These are phyloP conservation scores for Monopis laevigella DNA, from an alignment of 2,888 invertebrate genomes.

Conservation along the genomic window DNA sequence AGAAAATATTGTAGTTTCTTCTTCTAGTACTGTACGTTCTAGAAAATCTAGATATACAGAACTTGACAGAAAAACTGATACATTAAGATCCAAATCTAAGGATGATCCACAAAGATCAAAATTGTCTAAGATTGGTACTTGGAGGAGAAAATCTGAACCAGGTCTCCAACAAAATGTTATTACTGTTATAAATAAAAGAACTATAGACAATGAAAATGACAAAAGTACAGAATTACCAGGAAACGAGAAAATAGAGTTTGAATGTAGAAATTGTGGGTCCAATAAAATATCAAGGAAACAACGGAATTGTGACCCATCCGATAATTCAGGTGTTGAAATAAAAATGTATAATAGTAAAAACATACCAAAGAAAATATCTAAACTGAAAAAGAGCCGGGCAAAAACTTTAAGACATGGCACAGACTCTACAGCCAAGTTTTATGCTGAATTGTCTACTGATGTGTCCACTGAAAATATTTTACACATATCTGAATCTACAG, in stretches of 20 bases:
- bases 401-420: conserved; percentile 55
- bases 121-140: conserved; percentile 67
- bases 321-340: conserved; percentile 51
- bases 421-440: conserved; percentile 72
- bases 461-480: conserved; percentile 69
- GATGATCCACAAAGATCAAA: conserved; percentile 59
- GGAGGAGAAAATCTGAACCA: conserved; percentile 79
- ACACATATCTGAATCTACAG: conserved; percentile 72
- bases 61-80: conserved; percentile 46
- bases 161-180: conserved; percentile 59
- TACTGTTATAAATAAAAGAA: conserved; percentile 38
- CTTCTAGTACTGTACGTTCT: conserved; percentile 34
- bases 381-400: conserved; percentile 73
- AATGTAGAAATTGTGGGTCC: conserved; percentile 55
- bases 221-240: conserved; percentile 39
- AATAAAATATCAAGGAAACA: conserved; percentile 47
- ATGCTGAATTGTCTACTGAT: conserved; percentile 71
- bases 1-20: conserved; percentile 55
- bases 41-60: conserved; percentile 49
- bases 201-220: conserved; percentile 46
- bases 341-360: conserved; percentile 74
- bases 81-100: conserved; percentile 56
- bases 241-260: conserved; percentile 54
- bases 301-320: conserved; percentile 34
- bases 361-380: conserved; percentile 76